Evolutionary conservation across 2,888 invertebrate genomes (phyloP).

Genomic region (Drosophila atripex): DNA sequence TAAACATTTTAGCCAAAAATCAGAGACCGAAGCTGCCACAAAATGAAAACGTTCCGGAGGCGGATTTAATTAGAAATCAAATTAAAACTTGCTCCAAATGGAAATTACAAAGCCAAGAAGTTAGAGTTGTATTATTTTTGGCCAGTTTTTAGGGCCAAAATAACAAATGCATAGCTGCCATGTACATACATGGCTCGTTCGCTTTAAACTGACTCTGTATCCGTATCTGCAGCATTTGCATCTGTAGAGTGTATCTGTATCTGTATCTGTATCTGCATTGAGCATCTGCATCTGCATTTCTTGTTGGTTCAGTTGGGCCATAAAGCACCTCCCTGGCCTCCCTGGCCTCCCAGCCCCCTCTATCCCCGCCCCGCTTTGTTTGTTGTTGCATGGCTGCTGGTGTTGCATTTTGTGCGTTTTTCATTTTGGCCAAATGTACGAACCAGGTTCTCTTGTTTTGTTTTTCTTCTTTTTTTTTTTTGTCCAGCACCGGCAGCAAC

Average conservation of each 20-base stretch:
- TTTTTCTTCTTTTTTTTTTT: neutral
- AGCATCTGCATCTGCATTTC: slow-evolving; percentile 43
- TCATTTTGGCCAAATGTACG: slow-evolving; percentile 27
- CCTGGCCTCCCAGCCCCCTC: neutral
- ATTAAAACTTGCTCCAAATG: slow-evolving; percentile 9
- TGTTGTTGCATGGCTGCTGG: neutral
- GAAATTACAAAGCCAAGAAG: slow-evolving; percentile 2
- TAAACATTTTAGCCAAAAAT: slow-evolving; percentile 37
- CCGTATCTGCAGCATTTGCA: slow-evolving; percentile 17
- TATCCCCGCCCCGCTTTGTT: neutral
- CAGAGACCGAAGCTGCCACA: neutral
- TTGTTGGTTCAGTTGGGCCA: slow-evolving; percentile 39
- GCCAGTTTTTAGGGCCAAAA: neutral
- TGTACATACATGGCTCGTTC: neutral
- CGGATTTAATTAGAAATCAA: slow-evolving; percentile 39
- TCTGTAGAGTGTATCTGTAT: slow-evolving; percentile 13
- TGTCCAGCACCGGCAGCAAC: neutral
- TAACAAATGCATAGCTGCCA: slow-evolving; percentile 16
- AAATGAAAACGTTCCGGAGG: slow-evolving; percentile 24
- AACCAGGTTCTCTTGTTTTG: slow-evolving; percentile 6
- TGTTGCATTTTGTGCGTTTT: slow-evolving; percentile 40
- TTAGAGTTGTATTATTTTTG: neutral
- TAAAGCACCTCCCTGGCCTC: neutral
- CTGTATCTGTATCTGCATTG: slow-evolving; percentile 24
- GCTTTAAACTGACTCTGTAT: slow-evolving; percentile 6